A percentile compares a stretch with the other conserved stretches of the same genome.
These are phyloP conservation scores for Prostheceraeus crozeri DNA, from an alignment of 2,888 invertebrate species.

Conservation along the genomic window DNA sequence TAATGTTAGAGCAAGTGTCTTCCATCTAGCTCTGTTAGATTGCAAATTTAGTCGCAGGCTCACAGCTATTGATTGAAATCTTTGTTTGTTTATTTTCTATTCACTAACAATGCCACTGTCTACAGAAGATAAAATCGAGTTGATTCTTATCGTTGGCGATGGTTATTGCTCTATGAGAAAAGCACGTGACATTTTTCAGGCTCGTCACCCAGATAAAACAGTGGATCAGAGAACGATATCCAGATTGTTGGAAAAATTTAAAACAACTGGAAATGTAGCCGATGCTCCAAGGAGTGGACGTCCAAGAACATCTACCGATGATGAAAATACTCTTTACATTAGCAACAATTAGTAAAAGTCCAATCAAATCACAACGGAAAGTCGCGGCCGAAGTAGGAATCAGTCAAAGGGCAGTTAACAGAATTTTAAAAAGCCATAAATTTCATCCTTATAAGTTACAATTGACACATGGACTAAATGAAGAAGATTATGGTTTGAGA, in stretches of 20 bases:
- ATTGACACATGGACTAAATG: background rate
- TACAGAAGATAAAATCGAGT: slow-evolving; percentile 21
- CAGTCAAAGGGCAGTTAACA: background rate
- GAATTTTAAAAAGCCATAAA: slow-evolving; percentile 12
- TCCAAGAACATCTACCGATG: slow-evolving; percentile 1
- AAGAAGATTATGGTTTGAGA: background rate
- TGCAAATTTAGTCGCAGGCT: no score
- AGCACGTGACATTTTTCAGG: background rate
- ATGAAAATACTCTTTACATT: background rate
- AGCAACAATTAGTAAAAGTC: background rate
- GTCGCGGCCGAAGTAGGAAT: background rate
- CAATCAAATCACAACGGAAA: slow-evolving; percentile 11
- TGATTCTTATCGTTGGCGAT: slow-evolving; percentile 25
- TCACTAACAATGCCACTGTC: slow-evolving; percentile 26
- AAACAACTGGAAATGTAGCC: background rate
- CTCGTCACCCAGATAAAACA: slow-evolving; percentile 2
- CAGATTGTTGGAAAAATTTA: background rate
- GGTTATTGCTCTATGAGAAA: slow-evolving; percentile 7
- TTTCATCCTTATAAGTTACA: slow-evolving; percentile 2
- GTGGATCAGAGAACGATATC: slow-evolving; percentile 11
- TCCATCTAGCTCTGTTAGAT: no score
- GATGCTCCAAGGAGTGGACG: background rate
- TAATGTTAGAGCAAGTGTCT: no score
- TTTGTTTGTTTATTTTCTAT: no score
- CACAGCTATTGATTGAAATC: no score